These are phyloP conservation scores for Camptogramma bilineatum DNA, from an alignment of 2,888 invertebrate genomes.

Conservation along the genomic window DNA sequence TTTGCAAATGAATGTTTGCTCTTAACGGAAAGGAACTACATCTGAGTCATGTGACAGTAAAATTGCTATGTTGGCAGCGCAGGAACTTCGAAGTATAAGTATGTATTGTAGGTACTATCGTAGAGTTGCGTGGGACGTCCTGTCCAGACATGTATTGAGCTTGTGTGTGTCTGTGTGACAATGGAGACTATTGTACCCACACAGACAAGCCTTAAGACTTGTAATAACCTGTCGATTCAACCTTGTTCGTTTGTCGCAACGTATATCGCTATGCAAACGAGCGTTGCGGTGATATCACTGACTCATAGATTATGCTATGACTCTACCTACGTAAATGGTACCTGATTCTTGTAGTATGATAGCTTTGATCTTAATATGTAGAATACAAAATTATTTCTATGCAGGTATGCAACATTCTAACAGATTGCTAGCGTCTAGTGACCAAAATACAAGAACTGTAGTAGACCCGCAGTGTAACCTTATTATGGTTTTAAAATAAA, in stretches of 20 bases:
- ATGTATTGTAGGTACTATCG: not conserved
- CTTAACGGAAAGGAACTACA: too few species aligned
- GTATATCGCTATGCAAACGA: slow-evolving; percentile 70
- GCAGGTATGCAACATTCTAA: too few species aligned
- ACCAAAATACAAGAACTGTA: too few species aligned
- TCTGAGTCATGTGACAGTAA: not conserved
- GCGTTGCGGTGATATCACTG: slow-evolving; percentile 66
- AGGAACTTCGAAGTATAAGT: not conserved
- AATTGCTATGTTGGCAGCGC: not conserved
- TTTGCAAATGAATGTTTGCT: too few species aligned
- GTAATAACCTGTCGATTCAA: slow-evolving; percentile 79
- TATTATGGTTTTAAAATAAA: too few species aligned
- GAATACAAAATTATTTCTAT: too few species aligned
- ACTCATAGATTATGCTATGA: slow-evolving; percentile 51
- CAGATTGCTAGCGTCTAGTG: too few species aligned
- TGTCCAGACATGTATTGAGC: slow-evolving; percentile 47
- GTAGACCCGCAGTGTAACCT: too few species aligned
- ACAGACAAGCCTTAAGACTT: slow-evolving; percentile 57
- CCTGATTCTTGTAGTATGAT: not conserved
- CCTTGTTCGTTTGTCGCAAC: slow-evolving; percentile 71
- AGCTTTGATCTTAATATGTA: not conserved
- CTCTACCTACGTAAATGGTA: not conserved
- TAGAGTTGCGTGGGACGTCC: slow-evolving; percentile 48
- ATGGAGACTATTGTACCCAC: slow-evolving; percentile 49
- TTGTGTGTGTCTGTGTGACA: slow-evolving; percentile 50